Base-by-base conservation (phyloP, 37 sponge, comb jelly and placozoan species). In the Hormiphora californensis region DNA sequence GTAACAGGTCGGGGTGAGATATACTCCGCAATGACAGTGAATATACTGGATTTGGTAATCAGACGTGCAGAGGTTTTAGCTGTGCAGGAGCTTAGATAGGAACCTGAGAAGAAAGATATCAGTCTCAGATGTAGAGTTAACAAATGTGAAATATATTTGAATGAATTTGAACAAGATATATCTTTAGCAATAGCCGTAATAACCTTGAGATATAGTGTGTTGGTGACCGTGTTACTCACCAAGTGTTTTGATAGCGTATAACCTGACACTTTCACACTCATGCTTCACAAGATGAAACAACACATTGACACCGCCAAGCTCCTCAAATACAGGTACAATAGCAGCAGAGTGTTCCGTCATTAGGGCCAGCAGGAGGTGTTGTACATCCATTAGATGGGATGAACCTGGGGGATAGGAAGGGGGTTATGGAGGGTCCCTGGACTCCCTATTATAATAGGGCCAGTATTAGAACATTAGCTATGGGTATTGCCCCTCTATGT, bases 241-340 rank as follows among this genome's bases (percentile, higher is more conserved):
- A 7, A 65, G 8, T 5, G 68, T 65, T 28, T 65, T 65, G 36
- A 65, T 36, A 39, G 68, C 36, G 68, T 36, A 65, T 35, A 65
- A 25, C 7, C 68, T 15, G 27, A 65, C 68, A 8, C 19, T 65
- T 25, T 65, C 68, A 19, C 68, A 12, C 5, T 65, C 68, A 15
- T 65, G 68, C 19, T 65, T 65, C 15, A 65, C 19, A 65, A 65
- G 68, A 36, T 25, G 68, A 5, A 65, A 32, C 5, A 65, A 19
- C 8, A 65, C 68, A 9, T 65, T 65, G 36, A 65, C 68, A 65
- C 68, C 68, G 11, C 68, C 68, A 15, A 65, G 38, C 38, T 65
- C 68, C 7, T 65, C 68, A 25, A 65, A 65, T n/a, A n/a, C n/a
- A n/a, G n/a, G n/a, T n/a, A n/a, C n/a, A n/a, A n/a, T n/a, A n/a